Percentiles rank a stretch among this genome's conserved stretches.
These are phyloP conservation scores for Brachymystax lenok DNA, from an alignment of 2,797 vertebrate genomes.

Conservation along the genomic window DNA sequence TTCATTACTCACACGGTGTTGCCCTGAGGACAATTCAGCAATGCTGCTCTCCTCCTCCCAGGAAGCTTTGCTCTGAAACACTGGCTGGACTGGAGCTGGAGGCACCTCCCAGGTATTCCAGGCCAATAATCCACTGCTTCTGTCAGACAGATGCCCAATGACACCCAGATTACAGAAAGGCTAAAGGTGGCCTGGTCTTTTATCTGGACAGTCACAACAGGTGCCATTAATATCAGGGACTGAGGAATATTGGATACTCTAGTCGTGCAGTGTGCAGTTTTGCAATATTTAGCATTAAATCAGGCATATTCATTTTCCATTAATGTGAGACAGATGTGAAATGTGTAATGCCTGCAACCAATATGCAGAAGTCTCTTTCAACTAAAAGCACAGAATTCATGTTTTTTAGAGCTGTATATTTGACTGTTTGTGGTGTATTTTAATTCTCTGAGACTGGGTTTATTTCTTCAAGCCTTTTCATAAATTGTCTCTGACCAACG, in stretches of 20 bases:
- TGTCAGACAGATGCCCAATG: not conserved
- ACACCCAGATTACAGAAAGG: not conserved
- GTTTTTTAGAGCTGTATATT: not conserved
- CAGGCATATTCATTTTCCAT: not conserved
- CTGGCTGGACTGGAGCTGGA: not conserved
- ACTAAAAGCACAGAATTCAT: not conserved
- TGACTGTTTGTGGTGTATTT: not conserved
- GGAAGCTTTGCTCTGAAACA: conserved; percentile 4
- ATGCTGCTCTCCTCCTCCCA: not conserved
- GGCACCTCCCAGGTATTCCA: not conserved
- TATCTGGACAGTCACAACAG: not conserved
- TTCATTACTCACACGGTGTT: conserved; percentile 7
- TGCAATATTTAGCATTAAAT: not conserved
- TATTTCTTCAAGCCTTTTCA: not conserved
- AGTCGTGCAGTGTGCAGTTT: not conserved
- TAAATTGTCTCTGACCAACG: not conserved
- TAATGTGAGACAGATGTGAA: not conserved
- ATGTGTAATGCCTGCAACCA: not conserved
- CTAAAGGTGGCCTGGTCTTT: not conserved
- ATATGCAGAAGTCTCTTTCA: not conserved
- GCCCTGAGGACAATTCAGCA: conserved; percentile 7
- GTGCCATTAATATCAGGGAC: not conserved
- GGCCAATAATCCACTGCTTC: not conserved
- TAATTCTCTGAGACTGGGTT: not conserved
- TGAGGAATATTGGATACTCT: not conserved